Evolutionary conservation across 37 sponge, comb jelly and placozoan species (phyloP), one percentile per base, ranked within the genome.

Genomic region (Ephydatia muelleri): DNA sequence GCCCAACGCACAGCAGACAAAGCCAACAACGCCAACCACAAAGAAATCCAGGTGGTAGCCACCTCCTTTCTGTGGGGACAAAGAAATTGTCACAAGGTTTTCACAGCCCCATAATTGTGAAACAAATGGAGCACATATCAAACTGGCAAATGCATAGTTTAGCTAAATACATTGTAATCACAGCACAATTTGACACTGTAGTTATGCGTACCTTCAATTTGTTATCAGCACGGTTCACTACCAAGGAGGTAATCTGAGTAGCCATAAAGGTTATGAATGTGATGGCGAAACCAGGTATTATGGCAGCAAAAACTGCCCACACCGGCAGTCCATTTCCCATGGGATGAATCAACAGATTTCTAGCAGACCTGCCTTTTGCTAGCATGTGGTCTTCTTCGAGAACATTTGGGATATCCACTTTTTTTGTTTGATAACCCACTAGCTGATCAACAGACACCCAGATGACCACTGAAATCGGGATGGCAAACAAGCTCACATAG

Each of bases 41-140:
- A 95, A 67, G 34, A 97, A 49, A 49, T 97, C 98, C 65, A 97
- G 78, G 83, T 97, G 98, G 78, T 93, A 97, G 37, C 98, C 98
- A 65, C 88, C 76, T 23, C 93, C 91, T 86, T 97, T 97, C 93
- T 95, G 57, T 57, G 57, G 57, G 57, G 57, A 57, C 12, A 57
- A 57, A 57, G 19, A 57, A 57, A 57, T 16, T 5, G 57, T 57
- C 57, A 57, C 57, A 57, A 57, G 57, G 57, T 57, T 57, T 57
- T 16, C 57, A 57, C n/a, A n/a, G n/a, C n/a, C n/a, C n/a, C n/a
- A n/a, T n/a, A n/a, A n/a, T 57, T 57, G 12, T 57, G 57, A 57
- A 57, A 57, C 19, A 57, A 57, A 57, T 57, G 57, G 57, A 14
- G n/a, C n/a, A n/a, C n/a, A n/a, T n/a, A n/a, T n/a, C n/a, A n/a